These are phyloP conservation scores for Drosophila maculinotata DNA, from an alignment of 2,888 invertebrate genomes.

Conservation along the genomic window DNA sequence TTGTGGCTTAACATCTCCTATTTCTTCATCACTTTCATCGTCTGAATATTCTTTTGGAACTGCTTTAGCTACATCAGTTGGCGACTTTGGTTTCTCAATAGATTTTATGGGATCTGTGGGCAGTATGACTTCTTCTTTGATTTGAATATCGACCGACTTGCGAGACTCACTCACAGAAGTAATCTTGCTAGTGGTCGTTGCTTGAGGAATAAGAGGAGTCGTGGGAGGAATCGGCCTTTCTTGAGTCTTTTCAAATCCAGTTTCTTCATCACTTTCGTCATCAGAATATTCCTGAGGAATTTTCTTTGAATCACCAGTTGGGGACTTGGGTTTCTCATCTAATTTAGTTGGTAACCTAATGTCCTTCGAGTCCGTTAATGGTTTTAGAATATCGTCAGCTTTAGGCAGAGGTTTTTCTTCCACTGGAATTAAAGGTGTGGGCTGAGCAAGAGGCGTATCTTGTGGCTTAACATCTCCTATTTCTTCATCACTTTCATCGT, in stretches of 20 bases:
- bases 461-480: neutral
- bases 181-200: neutral
- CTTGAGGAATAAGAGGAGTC: neutral
- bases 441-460: neutral
- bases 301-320: neutral
- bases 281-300: conserved; percentile 8
- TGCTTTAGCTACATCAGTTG: too few species aligned
- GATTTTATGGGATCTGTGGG: conserved; percentile 1
- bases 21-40: conserved; percentile 12
- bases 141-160: neutral
- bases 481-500: conserved; percentile 13
- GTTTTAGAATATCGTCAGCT: neutral
- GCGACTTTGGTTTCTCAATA: conserved; percentile 1
- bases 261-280: conserved; percentile 16
- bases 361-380: neutral
- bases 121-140: neutral
- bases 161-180: conserved; percentile 1
- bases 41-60: too few species aligned
- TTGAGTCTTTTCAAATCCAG: conserved; percentile 11
- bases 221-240: neutral
- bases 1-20: neutral
- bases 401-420: neutral
- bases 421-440: neutral
- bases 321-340: conserved; percentile 5
- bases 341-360: neutral